Base-by-base conservation (phyloP, 2,797 vertebrate genomes). In the Poeciliopsis presidionis region DNA sequence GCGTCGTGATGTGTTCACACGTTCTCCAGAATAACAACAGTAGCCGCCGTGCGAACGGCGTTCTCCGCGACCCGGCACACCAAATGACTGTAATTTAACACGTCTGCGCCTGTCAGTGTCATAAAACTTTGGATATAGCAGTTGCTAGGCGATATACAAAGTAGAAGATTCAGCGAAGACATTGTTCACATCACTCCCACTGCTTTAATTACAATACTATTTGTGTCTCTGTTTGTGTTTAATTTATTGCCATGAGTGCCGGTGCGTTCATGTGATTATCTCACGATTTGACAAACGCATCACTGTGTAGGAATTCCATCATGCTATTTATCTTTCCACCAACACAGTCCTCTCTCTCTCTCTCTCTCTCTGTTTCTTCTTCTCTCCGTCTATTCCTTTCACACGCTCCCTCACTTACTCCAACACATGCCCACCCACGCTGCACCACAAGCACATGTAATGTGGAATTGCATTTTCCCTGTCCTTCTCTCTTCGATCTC, bases 401-500 rank as follows among this genome's bases (percentile, higher is more conserved):
- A 69, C 84, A 63, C 74, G 46, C 79, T 81, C 82, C 79, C 81
- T 86, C 83, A 4, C 90, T 80, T 73, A 75, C 81, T 92, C 46
- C 76, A 80, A 90, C 89, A 90, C 90, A 90, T 79, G 85, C 88
- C 89, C 92, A 89, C 93, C 89, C 88, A 91, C 89, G 53, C 90
- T 93, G 88, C 89, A 89, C 83, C 89, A 91, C 87, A 79, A 89
- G 84, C 91, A 91, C 91, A 92, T 90, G 90, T 83, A 91, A 89
- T 87, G 76, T 89, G 84, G 86, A 90, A 87, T 90, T 84, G 84
- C 79, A 77, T 90, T 89, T 75, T 87, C 75, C 79, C 69, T 74
- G 9, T 81, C 77, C 71, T 59, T 59, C 81, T 78, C 81, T 84
- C 77, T 80, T 57, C 78, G 45, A 36, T 43, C 73, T 28, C 75